Evolutionary conservation across 2,888 invertebrate genomes (phyloP), one percentile per base, ranked within the genome.

Genomic region (Coleophora deauratella): DNA sequence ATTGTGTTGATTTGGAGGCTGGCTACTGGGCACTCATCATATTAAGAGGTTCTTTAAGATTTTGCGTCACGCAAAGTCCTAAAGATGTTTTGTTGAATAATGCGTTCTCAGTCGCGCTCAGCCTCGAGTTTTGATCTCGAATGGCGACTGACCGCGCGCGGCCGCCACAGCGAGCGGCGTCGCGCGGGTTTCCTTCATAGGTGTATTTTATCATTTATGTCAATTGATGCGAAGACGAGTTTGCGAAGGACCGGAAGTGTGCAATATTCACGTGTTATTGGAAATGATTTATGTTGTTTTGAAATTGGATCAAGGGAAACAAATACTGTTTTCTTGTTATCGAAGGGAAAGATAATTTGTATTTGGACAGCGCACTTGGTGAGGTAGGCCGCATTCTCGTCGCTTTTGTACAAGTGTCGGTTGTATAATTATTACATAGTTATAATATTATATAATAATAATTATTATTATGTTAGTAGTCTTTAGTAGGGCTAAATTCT

Each of bases 141-240:
- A 68, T 71, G 62, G 65, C 75, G 69, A 62, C 62, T 62, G 67
- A 62, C 47, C 38, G n/a, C 10, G 37, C 39, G 12, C 44, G 38
- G 49, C 41, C 35, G 27, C 36, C 28, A 51, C 10, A n/a, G 33
- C n/a, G n/a, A n/a, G n/a, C n/a, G n/a, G 48, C 55, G 49, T 43
- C 46, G 48, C 47, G 57, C 70, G 72, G 60, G 74, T 71, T 74
- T 78, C 75, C 70, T 65, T 66, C 62, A 61, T 79, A 78, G 72
- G 71, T 71, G 68, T 76, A 64, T 70, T 72, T 70, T 76, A 76
- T 74, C 74, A 68, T 73, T 65, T 53, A 66, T 73, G 75, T 76
- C 75, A 72, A 74, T 73, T 72, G 73, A 52, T 64, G 62, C 52
- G 67, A 60, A 51, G 64, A 52, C 68, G 68, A 59, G 65, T 28